Evolutionary conservation across 2,113 vertebrate species (phyloP), one percentile per base, ranked within the genome.

Genomic region (Amazona vittata): DNA sequence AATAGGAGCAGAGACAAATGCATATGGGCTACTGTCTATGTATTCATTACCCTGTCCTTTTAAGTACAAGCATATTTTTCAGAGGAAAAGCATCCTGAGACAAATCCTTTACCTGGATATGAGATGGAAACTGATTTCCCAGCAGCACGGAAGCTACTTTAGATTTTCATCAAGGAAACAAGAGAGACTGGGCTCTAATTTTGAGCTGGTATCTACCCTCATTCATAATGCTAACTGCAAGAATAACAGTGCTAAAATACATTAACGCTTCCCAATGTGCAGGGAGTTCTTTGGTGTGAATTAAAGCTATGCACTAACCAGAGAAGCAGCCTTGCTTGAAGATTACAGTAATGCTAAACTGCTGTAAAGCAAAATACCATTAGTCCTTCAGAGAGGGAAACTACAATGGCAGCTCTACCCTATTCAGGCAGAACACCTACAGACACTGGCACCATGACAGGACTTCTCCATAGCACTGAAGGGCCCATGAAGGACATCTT

Each of bases 371-470:
- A 68, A 65, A 74, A 89, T 6, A 39, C 4, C 9, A 4, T 44
- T 74, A 49, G 21, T 78, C 15, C 3, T 5, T 15, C 35, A 21
- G 63, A 79, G 57, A 6, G 17, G 35, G 47, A 79, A 90, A 52
- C 4, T 55, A 49, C 15, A 39, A 28, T 25, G 5, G 12, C 0
- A 0, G 9, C 21, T 81, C 49, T 31, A 35, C 10, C 9, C 15
- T 50, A 14, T n/a, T 29, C 70, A 44, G 28, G 81, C 9, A 82
- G 21, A 82, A 65, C 88, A 35, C 2, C 24, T 47, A 33, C 5
- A 44, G 44, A 35, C 2, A 12, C 7, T 26, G 8, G 10, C 68
- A 53, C 8, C 17, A 7, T 4, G 12, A 78, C 1, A 2, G 12
- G 35, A 33, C 9, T 69, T 71, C 35, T 77, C 15, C 77, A 73